These are phyloP conservation scores for Microdon myrmicae DNA, from an alignment of 2,888 invertebrate species.

Conservation along the genomic window DNA sequence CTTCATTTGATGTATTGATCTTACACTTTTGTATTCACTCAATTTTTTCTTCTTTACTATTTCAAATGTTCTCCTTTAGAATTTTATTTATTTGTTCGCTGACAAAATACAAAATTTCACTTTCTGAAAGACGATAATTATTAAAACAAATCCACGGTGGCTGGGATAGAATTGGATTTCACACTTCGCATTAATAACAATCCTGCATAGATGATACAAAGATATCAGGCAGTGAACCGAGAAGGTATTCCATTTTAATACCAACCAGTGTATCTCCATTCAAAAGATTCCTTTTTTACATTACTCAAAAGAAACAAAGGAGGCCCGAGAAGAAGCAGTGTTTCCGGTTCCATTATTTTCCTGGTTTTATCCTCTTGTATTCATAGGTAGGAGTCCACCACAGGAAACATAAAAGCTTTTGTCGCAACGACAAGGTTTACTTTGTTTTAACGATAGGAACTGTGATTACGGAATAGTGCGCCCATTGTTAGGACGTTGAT, in stretches of 20 bases:
- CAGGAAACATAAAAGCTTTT: conserved; percentile 23
- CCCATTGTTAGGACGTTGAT: conserved; percentile 34
- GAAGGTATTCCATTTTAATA: too few species aligned
- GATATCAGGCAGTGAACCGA: conserved; percentile 30
- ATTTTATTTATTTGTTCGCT: too few species aligned
- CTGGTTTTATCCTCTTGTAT: conserved; percentile 3
- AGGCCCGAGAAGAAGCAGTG: conserved; percentile 7
- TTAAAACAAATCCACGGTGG: too few species aligned
- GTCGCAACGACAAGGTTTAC: conserved; percentile 12
- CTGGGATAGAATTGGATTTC: conserved; percentile 18
- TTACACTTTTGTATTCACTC: background rate
- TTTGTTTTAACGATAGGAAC: conserved; percentile 15
- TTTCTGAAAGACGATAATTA: too few species aligned
- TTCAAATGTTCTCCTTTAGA: background rate
- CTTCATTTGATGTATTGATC: conserved; percentile 39
- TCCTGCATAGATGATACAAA: too few species aligned
- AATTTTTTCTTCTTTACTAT: background rate
- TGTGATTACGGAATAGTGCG: conserved; percentile 26
- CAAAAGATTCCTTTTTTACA: too few species aligned
- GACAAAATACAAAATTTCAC: too few species aligned
- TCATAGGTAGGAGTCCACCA: conserved; percentile 33
- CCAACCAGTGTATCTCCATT: background rate
- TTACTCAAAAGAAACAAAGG: conserved; percentile 13
- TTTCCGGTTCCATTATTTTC: conserved; percentile 24
- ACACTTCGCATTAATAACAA: too few species aligned